Base-by-base conservation (phyloP, 2,113 vertebrate species). In the Odontesthes bonariensis region DNA sequence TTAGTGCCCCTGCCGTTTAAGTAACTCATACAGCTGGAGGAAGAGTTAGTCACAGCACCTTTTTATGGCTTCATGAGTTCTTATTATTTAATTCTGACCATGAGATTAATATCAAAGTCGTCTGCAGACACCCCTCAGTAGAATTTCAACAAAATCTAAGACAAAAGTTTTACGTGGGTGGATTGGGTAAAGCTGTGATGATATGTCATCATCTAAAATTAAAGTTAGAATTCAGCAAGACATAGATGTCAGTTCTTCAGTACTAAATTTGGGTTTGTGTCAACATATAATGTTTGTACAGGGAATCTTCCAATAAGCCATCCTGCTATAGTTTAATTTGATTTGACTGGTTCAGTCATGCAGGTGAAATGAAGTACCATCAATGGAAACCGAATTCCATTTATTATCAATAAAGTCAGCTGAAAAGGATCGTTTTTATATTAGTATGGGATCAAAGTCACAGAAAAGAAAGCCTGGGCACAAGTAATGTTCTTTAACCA, bases 321-420 rank as follows among this genome's bases (percentile, higher is more conserved):
- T 55, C 1, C 8, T 40, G 12, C n/a, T 0, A 5, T 53, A 10
- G 13, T 51, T 61, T 49, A 0, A 57, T 55, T 75, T 38, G 60
- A 70, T 27, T 47, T 20, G 27, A 38, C 35, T 38, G 35, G 7
- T 38, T 38, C 35, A 10, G 7, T 38, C 35, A 38, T 38, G n/a
- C 11, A 9, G 11, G 17, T 9, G 12, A n/a, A 5, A 54, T 65
- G 3, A 51, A 58, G 11, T 35, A 8, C 33, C 27, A 31, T 54
- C 16, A 46, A n/a, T 5, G 19, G 1, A 60, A 64, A 54, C 35
- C 35, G 1, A 19, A 13, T 10, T 2, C 1, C 35, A 10, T 58
- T 42, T n/a, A 52, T 52, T 17, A 40, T 40, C 3, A 53, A 31
- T 12, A n/a, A 70, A 56, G 22, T 67, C 23, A 66, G 56, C 16